phyloP scores from a whole-genome alignment of 2,888 invertebrate genomes.

The Ichneumoninae sp. region DNA sequence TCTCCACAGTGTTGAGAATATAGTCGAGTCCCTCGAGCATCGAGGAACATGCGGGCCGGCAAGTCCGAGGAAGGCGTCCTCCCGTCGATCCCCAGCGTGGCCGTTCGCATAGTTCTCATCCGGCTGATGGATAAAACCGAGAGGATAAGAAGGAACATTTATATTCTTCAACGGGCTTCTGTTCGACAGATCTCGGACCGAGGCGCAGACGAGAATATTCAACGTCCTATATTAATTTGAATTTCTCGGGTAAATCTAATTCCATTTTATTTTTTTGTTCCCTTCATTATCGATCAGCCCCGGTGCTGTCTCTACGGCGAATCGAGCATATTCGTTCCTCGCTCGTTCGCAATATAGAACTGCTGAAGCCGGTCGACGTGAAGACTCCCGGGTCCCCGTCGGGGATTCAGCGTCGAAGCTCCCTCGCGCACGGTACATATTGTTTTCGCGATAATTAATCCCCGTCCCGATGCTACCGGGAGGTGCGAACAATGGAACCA shows the following conservation, averaged over 20 bases:
- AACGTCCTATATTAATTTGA: constrained; percentile 57
- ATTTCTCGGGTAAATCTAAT: constrained; percentile 56
- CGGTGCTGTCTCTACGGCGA: constrained; percentile 2
- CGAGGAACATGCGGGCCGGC: constrained; percentile 45
- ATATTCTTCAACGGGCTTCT: constrained; percentile 47
- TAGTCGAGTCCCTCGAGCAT: constrained; percentile 38
- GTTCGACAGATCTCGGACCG: constrained; percentile 31
- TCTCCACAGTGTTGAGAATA: constrained; percentile 32
- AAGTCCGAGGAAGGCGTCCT: constrained; percentile 31
- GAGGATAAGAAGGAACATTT: constrained; percentile 25
- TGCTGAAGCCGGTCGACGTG: background rate
- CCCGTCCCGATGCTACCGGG: constrained; percentile 34
- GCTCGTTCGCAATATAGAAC: constrained; percentile 25
- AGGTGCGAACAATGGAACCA: constrained; percentile 42
- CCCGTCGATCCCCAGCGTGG: constrained; percentile 22
- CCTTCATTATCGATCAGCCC: constrained; percentile 40
- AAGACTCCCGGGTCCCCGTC: constrained; percentile 12
- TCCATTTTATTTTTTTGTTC: constrained; percentile 3
- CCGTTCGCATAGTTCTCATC: constrained; percentile 5
- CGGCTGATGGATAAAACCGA: constrained; percentile 44
- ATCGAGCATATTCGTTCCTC: constrained; percentile 1
- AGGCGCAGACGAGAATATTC: constrained; percentile 24
- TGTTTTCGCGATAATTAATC: constrained; percentile 66
- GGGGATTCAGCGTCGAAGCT: background rate
- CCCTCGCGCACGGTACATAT: constrained; percentile 18